Conservation (phyloP, 92 coral and sea anemone species). For the Epizoanthus scotinus region DNA sequence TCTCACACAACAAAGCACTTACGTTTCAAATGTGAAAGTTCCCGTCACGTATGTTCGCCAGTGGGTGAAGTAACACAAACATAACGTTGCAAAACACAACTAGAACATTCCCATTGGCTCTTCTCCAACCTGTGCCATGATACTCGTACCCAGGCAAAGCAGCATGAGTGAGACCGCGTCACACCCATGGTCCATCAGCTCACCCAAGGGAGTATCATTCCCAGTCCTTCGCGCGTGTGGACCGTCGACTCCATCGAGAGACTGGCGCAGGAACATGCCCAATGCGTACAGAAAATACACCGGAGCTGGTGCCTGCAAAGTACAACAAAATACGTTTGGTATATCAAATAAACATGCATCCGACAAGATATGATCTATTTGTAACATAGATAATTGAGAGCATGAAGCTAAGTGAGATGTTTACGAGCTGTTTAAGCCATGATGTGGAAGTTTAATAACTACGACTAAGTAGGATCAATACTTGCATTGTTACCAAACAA, state of each 20-base stretch:
- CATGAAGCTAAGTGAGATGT: too few species aligned
- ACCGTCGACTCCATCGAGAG: constrained; percentile 20
- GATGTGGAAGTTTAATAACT: too few species aligned
- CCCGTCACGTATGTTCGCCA: constrained; percentile 6
- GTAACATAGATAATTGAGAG: too few species aligned
- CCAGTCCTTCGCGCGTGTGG: constrained; percentile 9
- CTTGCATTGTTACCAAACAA: too few species aligned
- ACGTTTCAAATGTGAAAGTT: neutral
- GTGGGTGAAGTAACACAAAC: neutral
- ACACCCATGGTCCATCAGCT: constrained; percentile 16
- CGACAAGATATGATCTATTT: too few species aligned
- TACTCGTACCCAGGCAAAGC: neutral
- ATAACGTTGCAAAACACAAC: neutral
- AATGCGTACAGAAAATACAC: constrained; percentile 2
- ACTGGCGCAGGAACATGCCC: constrained; percentile 8
- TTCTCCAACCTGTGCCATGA: neutral
- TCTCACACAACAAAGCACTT: neutral
- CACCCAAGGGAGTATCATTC: constrained; percentile 3
- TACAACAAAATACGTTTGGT: neutral
- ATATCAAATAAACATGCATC: too few species aligned
- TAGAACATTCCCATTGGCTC: neutral
- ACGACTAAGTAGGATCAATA: too few species aligned
- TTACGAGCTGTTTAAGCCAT: too few species aligned
- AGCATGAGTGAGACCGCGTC: neutral
- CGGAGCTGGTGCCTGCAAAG: neutral